Conservation (phyloP, 2,888 invertebrate genomes). For the Lobophora halterata region DNA sequence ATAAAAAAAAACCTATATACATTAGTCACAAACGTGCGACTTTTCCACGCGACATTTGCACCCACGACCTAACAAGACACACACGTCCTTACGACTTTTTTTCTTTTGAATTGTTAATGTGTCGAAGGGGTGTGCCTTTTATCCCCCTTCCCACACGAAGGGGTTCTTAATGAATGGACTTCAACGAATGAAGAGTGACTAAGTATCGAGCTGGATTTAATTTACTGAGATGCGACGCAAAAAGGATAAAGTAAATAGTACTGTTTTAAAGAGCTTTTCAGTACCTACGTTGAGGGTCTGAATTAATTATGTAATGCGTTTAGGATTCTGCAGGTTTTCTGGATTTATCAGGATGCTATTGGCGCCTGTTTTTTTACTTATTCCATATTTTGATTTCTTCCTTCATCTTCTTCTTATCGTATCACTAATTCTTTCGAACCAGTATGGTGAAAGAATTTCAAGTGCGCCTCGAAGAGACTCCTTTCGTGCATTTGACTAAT, state of each 20-base stretch:
- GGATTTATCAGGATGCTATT: too few species aligned
- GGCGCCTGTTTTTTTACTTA: too few species aligned
- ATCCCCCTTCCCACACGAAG: slow-evolving; percentile 39
- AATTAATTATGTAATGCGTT: too few species aligned
- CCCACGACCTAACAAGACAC: slow-evolving; percentile 28
- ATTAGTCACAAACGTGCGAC: too few species aligned
- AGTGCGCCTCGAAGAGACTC: too few species aligned
- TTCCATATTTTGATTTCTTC: too few species aligned
- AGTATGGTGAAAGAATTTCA: too few species aligned
- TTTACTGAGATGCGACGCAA: slow-evolving; percentile 30
- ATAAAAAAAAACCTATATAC: too few species aligned
- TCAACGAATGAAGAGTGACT: slow-evolving; percentile 44
- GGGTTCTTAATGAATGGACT: slow-evolving; percentile 53
- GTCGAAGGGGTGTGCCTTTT: slow-evolving; percentile 35
- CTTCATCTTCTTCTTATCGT: too few species aligned
- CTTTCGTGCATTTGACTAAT: too few species aligned
- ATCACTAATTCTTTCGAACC: too few species aligned
- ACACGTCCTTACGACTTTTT: slow-evolving; percentile 39
- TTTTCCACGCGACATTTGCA: slow-evolving; percentile 17
- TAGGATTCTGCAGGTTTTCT: too few species aligned
- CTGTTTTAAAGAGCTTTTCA: slow-evolving; percentile 12
- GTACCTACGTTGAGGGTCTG: slow-evolving; percentile 9
- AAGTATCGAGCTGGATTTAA: slow-evolving; percentile 33
- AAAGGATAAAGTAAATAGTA: slow-evolving; percentile 20
- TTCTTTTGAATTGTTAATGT: slow-evolving; percentile 57